Percentiles rank a stretch among this genome's conserved stretches.
These are phyloP conservation scores for Phataginus tricuspis DNA, from an alignment of 2,797 vertebrate genomes.

Conservation along the genomic window DNA sequence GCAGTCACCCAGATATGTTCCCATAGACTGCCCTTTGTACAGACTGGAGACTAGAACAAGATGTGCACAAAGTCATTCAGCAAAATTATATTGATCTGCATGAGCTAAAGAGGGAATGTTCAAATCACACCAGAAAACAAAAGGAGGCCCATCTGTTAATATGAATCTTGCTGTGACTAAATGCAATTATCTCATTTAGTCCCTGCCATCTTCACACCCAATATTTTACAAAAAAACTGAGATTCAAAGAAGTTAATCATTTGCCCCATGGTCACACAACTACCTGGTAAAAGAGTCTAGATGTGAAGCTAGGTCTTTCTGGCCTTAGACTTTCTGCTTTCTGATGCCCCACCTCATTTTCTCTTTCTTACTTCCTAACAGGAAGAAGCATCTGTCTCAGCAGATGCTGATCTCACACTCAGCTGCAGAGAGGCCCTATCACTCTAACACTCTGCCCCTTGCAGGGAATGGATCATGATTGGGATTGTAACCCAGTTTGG, in stretches of 20 bases:
- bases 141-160: not conserved
- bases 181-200: not conserved
- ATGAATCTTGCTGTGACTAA: not conserved
- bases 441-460: not conserved
- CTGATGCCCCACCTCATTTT: not conserved
- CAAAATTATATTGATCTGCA: conserved; percentile 6
- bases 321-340: not conserved
- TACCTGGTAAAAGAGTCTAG: not conserved
- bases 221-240: not conserved
- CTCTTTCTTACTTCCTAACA: not conserved
- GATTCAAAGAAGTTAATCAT: not conserved
- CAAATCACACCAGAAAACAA: not conserved
- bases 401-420: not conserved
- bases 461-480: not conserved
- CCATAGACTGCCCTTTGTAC: conserved; percentile 61
- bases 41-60: conserved; percentile 24
- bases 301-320: not conserved
- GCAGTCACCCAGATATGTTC: conserved; percentile 34
- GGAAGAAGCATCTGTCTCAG: not conserved
- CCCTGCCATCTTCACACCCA: not conserved
- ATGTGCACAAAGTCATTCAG: not conserved
- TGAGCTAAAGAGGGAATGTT: not conserved
- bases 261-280: not conserved
- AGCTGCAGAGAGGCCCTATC: not conserved
- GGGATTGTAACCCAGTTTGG: not conserved